Base-by-base conservation (phyloP, 2,888 invertebrate species). In the Deilephila elpenor region DNA sequence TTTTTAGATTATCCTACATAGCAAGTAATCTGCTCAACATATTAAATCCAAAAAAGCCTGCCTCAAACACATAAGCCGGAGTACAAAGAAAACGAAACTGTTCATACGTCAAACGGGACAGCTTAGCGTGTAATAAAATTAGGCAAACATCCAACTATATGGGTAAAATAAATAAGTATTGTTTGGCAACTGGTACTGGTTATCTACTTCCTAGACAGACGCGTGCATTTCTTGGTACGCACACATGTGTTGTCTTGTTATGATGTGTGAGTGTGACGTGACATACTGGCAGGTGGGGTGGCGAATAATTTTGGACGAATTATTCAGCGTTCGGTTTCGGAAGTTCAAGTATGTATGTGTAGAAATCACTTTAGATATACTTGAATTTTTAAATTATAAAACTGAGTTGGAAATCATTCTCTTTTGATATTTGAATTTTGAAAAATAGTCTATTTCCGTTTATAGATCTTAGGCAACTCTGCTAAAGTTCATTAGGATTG, bases 101-200 rank as follows among this genome's bases (percentile, higher is more conserved):
- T 59, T 59, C 59, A 56, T 59, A 67, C 67, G 25, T 71, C 59
- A 60, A 73, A 37, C 70, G 59, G 59, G 59, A 73, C 51, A 59
- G 17, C 29, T 32, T 71, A 56, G 71, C 80, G 20, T 56, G 29
- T 44, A 71, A 60, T 83, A 83, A 84, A 81, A 82, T 85, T 84
- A 86, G 86, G 86, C 85, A 85, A 74, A 74, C 73, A 59, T 85
- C 86, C 84, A 86, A 83, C 77, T 78, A 71, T 80, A 80, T 79
- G 74, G 75, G 77, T 79, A 78, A 79, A 80, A 81, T 73, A 78
- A 78, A 77, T 73, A 44, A 75, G 78, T 78, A 75, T 75, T 75
- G 77, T 74, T 77, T 75, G 78, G 75, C 59, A 53, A 56, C 53
- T 53, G 67, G 17, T 67, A 67, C 67, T 44, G 34, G 25, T 60